phyloP scores from a whole-genome alignment of 1,140 invertebrate genomes.

The Philaenus spumarius region DNA sequence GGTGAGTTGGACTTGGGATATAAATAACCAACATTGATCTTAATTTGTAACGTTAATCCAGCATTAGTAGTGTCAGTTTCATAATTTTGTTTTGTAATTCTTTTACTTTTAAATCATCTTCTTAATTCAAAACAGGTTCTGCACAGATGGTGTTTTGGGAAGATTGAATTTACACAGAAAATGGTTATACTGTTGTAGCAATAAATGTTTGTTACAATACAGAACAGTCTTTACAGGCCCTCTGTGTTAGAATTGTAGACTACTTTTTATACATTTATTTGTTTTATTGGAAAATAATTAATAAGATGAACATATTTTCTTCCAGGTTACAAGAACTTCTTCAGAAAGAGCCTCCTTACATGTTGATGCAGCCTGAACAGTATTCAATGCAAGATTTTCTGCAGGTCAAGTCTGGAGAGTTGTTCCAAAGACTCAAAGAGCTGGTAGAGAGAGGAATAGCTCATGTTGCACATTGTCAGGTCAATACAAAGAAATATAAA shows the following conservation, averaged over 20 bases:
- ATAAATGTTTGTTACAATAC: too few species aligned
- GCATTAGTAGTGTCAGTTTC: neutral
- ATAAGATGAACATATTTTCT: too few species aligned
- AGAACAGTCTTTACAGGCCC: too few species aligned
- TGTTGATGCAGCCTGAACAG: slow-evolving; percentile 57
- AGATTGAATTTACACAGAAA: neutral
- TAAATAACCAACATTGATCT: too few species aligned
- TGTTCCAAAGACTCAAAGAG: slow-evolving; percentile 51
- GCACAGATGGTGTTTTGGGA: neutral
- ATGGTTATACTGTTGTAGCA: too few species aligned
- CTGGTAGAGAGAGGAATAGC: slow-evolving; percentile 51
- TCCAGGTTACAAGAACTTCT: slow-evolving; percentile 53
- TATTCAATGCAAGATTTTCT: slow-evolving; percentile 71
- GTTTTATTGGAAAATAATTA: too few species aligned
- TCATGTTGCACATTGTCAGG: slow-evolving; percentile 62
- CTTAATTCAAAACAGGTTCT: neutral
- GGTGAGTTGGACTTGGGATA: too few species aligned
- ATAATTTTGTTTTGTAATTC: neutral
- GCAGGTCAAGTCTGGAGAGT: slow-evolving; percentile 55
- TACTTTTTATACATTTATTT: too few species aligned
- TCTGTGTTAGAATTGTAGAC: too few species aligned
- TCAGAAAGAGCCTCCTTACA: slow-evolving; percentile 49
- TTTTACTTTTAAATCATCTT: neutral
- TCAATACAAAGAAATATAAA: slow-evolving; percentile 33
- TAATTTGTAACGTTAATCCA: too few species aligned